Conservation (phyloP, 2,797 vertebrate genomes). For the Alexandromys oeconomus region DNA sequence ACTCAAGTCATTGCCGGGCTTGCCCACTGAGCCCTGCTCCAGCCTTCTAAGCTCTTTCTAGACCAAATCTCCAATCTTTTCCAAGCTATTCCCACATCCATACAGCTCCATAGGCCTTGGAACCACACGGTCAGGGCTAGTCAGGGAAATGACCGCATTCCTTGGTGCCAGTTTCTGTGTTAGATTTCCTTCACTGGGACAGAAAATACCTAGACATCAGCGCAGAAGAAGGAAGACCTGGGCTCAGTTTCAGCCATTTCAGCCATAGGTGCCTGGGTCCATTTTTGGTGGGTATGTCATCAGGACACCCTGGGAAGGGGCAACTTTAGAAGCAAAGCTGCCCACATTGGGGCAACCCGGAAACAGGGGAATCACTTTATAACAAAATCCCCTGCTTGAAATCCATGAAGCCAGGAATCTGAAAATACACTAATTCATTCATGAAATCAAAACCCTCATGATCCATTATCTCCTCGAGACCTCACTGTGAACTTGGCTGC, state of each 20-base stretch:
- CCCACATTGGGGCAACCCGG: not conserved
- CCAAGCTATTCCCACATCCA: not conserved
- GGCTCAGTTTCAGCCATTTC: not conserved
- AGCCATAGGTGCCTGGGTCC: not conserved
- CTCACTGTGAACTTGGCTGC: not conserved
- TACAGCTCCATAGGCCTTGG: not conserved
- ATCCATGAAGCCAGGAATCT: not conserved
- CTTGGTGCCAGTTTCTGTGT: not conserved
- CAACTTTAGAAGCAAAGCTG: not conserved
- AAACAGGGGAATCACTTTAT: not conserved
- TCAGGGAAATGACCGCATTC: not conserved
- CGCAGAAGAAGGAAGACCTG: not conserved
- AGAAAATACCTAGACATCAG: not conserved
- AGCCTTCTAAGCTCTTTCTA: not conserved
- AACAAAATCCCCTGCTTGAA: not conserved
- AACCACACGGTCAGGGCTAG: not conserved
- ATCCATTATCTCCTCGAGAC: not conserved
- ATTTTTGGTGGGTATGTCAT: not conserved
- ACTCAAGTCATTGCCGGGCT: accelerated
- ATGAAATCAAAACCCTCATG: not conserved
- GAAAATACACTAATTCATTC: not conserved
- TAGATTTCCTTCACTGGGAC: not conserved
- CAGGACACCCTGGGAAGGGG: not conserved
- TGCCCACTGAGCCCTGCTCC: not conserved
- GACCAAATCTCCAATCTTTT: not conserved